Conservation (phyloP, 2,888 invertebrate genomes). For the Dioctria linearis region DNA sequence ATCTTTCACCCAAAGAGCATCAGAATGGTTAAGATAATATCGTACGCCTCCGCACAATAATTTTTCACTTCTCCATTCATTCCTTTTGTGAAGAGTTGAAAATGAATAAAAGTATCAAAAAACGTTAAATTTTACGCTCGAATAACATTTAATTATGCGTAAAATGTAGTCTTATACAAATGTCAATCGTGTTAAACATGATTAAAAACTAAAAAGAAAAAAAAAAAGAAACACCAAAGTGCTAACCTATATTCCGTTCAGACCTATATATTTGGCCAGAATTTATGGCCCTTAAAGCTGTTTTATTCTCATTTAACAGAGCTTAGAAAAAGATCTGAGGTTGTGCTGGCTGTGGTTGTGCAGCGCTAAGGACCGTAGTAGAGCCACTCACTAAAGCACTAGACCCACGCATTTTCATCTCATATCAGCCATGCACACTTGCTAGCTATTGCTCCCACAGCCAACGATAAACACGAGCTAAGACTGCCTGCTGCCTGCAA, state of each 20-base stretch:
- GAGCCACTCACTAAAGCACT: not conserved
- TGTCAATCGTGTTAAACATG: not conserved
- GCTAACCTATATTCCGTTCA: not conserved
- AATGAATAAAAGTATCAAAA: no score
- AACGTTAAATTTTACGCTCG: no score
- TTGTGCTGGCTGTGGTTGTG: not conserved
- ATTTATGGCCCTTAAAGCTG: not conserved
- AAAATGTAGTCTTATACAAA: no score
- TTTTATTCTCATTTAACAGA: not conserved
- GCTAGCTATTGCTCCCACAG: not conserved
- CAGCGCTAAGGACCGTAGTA: not conserved
- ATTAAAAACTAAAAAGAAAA: not conserved
- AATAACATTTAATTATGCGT: no score
- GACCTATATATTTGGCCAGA: not conserved
- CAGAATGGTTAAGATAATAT: not conserved
- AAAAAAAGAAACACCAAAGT: not conserved
- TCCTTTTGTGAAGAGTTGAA: no score
- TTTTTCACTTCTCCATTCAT: no score
- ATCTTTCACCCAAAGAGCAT: not conserved
- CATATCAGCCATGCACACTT: not conserved
- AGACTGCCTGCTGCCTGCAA: not conserved
- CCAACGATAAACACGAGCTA: not conserved
- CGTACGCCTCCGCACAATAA: no score
- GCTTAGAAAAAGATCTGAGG: not conserved
- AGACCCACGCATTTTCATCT: no score